These are phyloP conservation scores for Carposina sasakii DNA, from an alignment of 1,140 invertebrate genomes.

Conservation along the genomic window DNA sequence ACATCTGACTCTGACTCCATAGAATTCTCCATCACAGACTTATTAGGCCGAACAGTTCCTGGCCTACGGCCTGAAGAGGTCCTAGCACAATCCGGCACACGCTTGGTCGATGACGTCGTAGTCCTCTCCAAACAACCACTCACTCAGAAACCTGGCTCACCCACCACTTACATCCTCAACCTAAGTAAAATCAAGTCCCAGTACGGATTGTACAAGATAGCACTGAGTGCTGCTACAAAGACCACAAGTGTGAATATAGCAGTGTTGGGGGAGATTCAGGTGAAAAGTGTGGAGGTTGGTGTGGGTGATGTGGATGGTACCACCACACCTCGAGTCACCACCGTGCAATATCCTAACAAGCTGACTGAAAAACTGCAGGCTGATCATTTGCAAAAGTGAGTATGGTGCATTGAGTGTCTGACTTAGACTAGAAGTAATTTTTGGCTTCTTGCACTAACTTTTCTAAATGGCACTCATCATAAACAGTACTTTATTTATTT, in stretches of 20 bases:
- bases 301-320: conserved; percentile 91
- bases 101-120: conserved; percentile 82
- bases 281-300: conserved; percentile 90
- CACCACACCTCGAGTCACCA: conserved; percentile 84
- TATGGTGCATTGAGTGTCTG: no score
- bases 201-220: conserved; percentile 88
- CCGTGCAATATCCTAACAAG: conserved; percentile 82
- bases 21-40: conserved; percentile 85
- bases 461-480: no score
- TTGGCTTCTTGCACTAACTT: no score
- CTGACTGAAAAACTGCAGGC: conserved; percentile 80
- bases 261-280: conserved; percentile 80
- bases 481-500: no score
- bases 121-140: conserved; percentile 79
- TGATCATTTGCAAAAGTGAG: conserved; percentile 89
- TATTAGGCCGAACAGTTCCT: conserved; percentile 84
- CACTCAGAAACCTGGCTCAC: conserved; percentile 64
- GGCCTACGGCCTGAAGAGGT: conserved; percentile 77
- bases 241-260: conserved; percentile 80
- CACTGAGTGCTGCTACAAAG: conserved; percentile 81
- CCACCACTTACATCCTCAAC: conserved; percentile 85
- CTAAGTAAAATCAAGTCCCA: conserved; percentile 85
- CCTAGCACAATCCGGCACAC: conserved; percentile 82
- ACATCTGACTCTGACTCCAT: conserved; percentile 81
- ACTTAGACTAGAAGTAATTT: no score